Conservation (phyloP, 2,797 vertebrate genomes). For the Phoxinus dragarum region DNA sequence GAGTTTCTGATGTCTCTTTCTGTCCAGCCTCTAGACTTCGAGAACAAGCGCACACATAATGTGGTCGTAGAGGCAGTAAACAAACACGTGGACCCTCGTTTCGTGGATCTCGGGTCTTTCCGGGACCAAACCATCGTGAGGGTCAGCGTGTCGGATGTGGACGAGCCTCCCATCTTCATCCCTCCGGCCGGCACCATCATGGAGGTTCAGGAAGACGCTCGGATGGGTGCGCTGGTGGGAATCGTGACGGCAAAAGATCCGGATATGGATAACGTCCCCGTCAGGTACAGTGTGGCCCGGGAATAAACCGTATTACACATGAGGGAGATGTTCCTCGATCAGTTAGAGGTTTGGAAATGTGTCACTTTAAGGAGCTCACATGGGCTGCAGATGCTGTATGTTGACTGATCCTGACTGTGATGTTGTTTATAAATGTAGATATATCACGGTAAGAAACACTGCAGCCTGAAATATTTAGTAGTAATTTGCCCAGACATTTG, state of each 20-base stretch:
- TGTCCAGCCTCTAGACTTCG: slow-evolving; percentile 89
- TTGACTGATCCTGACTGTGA: not conserved
- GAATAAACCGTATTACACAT: not conserved
- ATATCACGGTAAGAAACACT: not conserved
- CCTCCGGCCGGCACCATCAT: slow-evolving; percentile 81
- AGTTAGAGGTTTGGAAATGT: not conserved
- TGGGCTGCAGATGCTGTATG: not conserved
- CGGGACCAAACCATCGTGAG: slow-evolving; percentile 93
- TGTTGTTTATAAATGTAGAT: not conserved
- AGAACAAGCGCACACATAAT: slow-evolving; percentile 89
- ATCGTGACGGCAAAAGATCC: slow-evolving; percentile 90
- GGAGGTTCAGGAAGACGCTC: slow-evolving; percentile 94
- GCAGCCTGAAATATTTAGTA: slow-evolving; percentile 23
- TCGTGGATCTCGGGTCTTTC: slow-evolving; percentile 91
- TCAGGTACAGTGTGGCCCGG: slow-evolving; percentile 81
- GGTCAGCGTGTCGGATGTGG: slow-evolving; percentile 89
- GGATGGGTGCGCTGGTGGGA: slow-evolving; percentile 89
- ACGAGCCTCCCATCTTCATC: slow-evolving; percentile 92
- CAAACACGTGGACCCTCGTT: slow-evolving; percentile 93
- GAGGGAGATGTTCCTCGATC: not conserved
- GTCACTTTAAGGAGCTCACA: not conserved
- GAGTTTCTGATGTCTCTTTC: not conserved
- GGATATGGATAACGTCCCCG: slow-evolving; percentile 86
- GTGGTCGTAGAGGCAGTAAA: slow-evolving; percentile 95
- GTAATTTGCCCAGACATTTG: slow-evolving; percentile 6